phyloP scores from a whole-genome alignment of 2,888 invertebrate genomes.

The Stenolophus ochropezus region DNA sequence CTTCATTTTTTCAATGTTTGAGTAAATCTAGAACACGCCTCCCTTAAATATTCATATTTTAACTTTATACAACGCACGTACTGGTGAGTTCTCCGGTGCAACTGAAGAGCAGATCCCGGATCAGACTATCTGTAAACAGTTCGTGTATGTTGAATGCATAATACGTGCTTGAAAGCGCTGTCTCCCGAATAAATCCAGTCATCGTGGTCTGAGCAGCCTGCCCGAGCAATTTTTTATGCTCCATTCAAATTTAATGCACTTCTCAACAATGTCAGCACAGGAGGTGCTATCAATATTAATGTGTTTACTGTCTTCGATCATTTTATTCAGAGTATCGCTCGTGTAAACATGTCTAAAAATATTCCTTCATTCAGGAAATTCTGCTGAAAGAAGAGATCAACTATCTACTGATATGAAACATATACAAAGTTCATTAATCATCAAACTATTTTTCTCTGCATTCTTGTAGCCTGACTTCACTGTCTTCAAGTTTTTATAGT shows the following conservation, averaged over 20 bases:
- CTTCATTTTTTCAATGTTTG: no score
- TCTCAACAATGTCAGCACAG: neutral
- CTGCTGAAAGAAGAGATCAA: neutral
- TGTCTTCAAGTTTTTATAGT: no score
- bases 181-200: neutral
- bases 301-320: neutral
- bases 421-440: no score
- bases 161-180: constrained; percentile 18
- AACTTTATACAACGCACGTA: neutral
- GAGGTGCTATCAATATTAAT: neutral
- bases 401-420: no score
- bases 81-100: neutral
- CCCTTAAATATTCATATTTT: neutral
- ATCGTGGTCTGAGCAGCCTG: neutral
- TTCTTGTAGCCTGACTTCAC: no score
- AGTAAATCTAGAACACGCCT: neutral
- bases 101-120: neutral
- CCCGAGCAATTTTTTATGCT: constrained; percentile 6
- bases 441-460: no score
- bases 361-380: neutral
- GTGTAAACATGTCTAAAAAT: neutral
- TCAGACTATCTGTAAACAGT: constrained; percentile 29
- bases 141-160: constrained; percentile 12
- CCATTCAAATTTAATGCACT: constrained; percentile 15
- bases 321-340: neutral